A percentile compares a stretch with the other conserved stretches of the same genome.
These are phyloP conservation scores for Isichthys henryi DNA, from an alignment of 2,113 vertebrate genomes.

Conservation along the genomic window DNA sequence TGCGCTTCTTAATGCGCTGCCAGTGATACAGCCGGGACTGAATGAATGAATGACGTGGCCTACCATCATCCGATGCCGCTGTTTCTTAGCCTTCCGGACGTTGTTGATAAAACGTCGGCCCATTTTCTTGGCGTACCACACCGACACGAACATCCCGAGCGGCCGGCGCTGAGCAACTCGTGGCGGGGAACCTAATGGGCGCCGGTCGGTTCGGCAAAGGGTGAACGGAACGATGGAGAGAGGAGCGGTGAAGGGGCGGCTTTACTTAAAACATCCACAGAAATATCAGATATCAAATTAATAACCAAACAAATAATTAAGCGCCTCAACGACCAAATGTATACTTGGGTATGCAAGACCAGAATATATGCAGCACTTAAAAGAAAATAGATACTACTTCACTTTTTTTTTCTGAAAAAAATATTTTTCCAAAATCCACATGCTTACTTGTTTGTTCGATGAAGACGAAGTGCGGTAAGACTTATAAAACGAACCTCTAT, in stretches of 20 bases:
- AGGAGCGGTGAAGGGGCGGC: background rate
- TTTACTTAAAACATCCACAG: background rate
- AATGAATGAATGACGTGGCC: conserved; percentile 27
- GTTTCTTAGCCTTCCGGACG: conserved; percentile 59
- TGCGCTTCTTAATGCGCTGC: background rate
- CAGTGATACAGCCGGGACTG: background rate
- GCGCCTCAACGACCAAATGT: background rate
- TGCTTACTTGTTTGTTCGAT: background rate
- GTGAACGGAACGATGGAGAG: conserved; percentile 1
- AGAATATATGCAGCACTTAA: background rate
- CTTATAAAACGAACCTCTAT: background rate
- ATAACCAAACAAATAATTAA: background rate
- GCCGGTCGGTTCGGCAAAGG: conserved; percentile 16
- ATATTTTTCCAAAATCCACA: background rate
- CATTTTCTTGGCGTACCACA: conserved; percentile 74
- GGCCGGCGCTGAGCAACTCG: conserved; percentile 20
- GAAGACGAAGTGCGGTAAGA: background rate
- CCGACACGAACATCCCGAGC: conserved; percentile 63
- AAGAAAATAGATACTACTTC: background rate
- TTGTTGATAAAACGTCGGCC: conserved; percentile 64
- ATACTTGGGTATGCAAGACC: background rate
- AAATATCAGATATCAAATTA: background rate
- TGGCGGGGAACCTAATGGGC: conserved; percentile 13
- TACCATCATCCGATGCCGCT: conserved; percentile 61
- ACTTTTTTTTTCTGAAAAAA: background rate